These are phyloP conservation scores for Zapus hudsonius DNA, from an alignment of 2,113 vertebrate genomes.

Conservation along the genomic window DNA sequence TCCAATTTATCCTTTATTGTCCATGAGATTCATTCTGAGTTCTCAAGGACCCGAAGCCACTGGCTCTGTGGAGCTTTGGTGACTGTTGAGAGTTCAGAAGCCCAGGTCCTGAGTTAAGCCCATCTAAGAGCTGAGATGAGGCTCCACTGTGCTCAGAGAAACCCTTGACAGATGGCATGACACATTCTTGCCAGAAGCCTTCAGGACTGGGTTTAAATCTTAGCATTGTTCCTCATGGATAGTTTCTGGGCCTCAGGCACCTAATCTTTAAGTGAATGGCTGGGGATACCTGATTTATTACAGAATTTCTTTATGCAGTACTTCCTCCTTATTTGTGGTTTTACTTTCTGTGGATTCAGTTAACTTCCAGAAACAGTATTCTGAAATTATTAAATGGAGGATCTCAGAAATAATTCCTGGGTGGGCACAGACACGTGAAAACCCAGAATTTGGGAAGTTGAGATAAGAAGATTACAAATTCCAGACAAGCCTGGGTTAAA, in stretches of 20 bases:
- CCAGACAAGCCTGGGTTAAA: neutral
- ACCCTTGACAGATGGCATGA: too few species aligned
- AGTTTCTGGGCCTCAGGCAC: neutral
- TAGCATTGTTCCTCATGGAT: neutral
- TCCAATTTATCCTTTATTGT: too few species aligned
- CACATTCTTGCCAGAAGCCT: neutral
- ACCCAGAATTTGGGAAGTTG: neutral
- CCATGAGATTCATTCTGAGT: too few species aligned
- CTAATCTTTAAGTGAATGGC: neutral
- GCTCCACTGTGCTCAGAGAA: too few species aligned
- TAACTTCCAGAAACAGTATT: neutral
- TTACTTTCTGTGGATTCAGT: neutral
- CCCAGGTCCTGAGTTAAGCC: too few species aligned
- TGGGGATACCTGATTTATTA: neutral
- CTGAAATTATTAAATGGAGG: neutral
- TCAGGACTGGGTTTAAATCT: neutral
- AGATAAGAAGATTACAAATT: neutral
- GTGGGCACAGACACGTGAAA: neutral
- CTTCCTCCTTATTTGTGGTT: neutral
- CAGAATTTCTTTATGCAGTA: neutral
- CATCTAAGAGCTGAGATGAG: too few species aligned
- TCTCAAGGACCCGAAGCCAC: too few species aligned
- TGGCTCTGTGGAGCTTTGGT: too few species aligned
- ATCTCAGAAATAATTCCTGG: neutral
- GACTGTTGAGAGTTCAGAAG: too few species aligned